phyloP scores from a whole-genome alignment of 2,113 vertebrate species.

The Drymodes brunneopygia region DNA sequence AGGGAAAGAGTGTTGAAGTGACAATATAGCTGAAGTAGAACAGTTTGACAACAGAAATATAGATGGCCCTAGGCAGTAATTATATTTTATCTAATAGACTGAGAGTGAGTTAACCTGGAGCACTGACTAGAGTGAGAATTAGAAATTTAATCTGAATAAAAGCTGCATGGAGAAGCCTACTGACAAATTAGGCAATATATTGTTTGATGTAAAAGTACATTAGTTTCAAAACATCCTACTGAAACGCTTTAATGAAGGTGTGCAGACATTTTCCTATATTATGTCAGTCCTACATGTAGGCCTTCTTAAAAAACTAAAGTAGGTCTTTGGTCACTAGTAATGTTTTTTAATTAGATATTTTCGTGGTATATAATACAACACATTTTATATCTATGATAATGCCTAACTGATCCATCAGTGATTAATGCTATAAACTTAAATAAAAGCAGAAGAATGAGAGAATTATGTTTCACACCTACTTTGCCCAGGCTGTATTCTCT shows the following conservation, averaged over 20 bases:
- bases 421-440: background rate
- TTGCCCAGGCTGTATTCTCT: background rate
- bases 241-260: background rate
- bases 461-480: background rate
- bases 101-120: background rate
- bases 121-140: background rate
- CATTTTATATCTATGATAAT: background rate
- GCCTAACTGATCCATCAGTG: background rate
- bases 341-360: background rate
- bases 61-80: background rate
- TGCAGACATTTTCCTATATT: background rate
- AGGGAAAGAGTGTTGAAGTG: background rate
- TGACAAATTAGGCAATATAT: background rate
- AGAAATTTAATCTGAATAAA: background rate
- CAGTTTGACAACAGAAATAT: background rate
- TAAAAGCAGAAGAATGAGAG: background rate
- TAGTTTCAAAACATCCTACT: background rate
- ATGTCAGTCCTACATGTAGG: background rate
- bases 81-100: background rate
- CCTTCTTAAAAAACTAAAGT: background rate
- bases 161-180: background rate
- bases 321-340: background rate
- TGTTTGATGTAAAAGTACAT: background rate
- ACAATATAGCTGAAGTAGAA: background rate
- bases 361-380: background rate